phyloP scores from a whole-genome alignment of 1,140 invertebrate genomes.

The Zaprionus lachaisei region DNA sequence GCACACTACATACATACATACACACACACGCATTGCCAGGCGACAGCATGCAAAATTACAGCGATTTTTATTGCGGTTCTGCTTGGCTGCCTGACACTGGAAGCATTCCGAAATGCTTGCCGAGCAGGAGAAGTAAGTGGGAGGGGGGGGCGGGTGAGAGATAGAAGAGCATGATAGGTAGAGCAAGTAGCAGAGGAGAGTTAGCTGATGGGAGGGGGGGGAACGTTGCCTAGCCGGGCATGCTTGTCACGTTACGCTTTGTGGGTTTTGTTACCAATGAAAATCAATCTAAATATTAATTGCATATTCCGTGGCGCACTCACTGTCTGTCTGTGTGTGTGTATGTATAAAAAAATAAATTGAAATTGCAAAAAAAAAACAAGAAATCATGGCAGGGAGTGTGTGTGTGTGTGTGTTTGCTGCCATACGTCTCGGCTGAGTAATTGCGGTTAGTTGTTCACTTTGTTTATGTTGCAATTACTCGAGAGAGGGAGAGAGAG shows the following conservation, averaged over 20 bases:
- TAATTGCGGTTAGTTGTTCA: slow-evolving; percentile 38
- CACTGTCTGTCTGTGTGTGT: slow-evolving; percentile 2
- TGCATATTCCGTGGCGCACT: slow-evolving; percentile 62
- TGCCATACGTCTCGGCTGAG: slow-evolving; percentile 14
- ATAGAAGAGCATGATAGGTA: neutral
- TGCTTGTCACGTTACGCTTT: slow-evolving; percentile 54
- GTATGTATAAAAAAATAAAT: slow-evolving; percentile 4
- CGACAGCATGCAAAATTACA: slow-evolving; percentile 74
- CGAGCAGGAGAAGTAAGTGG: neutral
- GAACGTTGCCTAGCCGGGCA: neutral
- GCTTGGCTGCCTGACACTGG: slow-evolving; percentile 60
- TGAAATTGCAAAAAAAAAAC: slow-evolving; percentile 32
- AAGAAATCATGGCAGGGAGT: neutral
- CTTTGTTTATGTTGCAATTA: slow-evolving; percentile 51
- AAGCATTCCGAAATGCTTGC: slow-evolving; percentile 35
- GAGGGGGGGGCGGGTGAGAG: neutral
- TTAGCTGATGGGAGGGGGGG: neutral
- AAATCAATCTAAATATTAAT: slow-evolving; percentile 83
- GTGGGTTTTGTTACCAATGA: slow-evolving; percentile 71
- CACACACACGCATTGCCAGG: slow-evolving; percentile 12
- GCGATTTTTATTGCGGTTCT: slow-evolving; percentile 76
- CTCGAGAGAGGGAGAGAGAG: slow-evolving; percentile 4
- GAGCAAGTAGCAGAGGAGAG: too few relatives aligned
- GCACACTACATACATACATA: neutral
- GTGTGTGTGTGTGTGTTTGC: neutral